Base-by-base conservation (phyloP, 2,888 invertebrate genomes). In the Drosophila leonis region DNA sequence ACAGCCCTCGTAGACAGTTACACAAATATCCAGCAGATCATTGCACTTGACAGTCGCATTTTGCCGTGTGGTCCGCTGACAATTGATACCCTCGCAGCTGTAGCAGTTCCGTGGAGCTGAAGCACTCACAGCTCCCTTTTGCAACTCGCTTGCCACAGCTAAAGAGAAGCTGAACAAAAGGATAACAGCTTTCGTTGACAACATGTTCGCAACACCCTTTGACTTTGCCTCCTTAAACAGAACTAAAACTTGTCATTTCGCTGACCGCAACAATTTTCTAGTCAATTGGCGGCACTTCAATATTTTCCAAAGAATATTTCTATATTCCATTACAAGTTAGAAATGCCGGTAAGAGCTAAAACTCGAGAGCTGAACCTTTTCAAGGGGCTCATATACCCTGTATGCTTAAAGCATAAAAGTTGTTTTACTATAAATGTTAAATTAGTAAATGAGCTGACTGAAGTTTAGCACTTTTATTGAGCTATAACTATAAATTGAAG, bases 11-110 rank as follows among this genome's bases (percentile, higher is more conserved):
- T 85, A 92, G 41, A 92, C 79, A 0, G 92, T 92, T 1, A 90
- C 91, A 74, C 93, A 92, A 48, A 83, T 82, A 70, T 92, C 93
- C 69, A 92, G 64, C 20, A 80, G 60, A 82, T 92, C 90, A 4
- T 54, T 35, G 68, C 92, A 92, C 1, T 63, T 64, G 9, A 68
- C 80, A 3, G 77, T 84, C 0, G 67, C 75, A 72, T 88, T 83
- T n/a, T 82, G 70, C 1, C 65, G 65, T 0, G 90, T 80, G 13
- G 87, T 82, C 7, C 91, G 80, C 39, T 84, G 84, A 24, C 93
- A 92, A 65, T 90, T 91, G 29, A 92, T 89, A 13, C 92, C 92
- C 12, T 84, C 73, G 62, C 92, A 92, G 55, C 80, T 86, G 56
- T 84, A 92, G 51, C 92, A 92, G 2, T 71, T 65, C 0, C 80